These are phyloP conservation scores for Solea senegalensis DNA, from an alignment of 2,113 vertebrate species.

Conservation along the genomic window DNA sequence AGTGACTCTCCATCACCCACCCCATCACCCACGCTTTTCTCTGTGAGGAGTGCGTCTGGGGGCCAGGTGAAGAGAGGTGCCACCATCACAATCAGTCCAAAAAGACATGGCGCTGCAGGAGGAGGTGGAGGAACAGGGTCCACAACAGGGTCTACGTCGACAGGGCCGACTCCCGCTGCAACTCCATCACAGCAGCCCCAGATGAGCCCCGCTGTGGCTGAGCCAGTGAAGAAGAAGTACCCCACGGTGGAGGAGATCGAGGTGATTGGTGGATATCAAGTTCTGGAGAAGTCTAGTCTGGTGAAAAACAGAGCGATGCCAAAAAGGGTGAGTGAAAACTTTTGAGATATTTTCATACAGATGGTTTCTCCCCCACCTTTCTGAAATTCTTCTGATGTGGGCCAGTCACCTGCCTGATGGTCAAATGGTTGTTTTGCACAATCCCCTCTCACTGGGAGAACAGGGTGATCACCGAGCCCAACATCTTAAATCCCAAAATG, in stretches of 20 bases:
- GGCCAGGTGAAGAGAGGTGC: conserved; percentile 84
- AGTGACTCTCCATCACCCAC: conserved; percentile 55
- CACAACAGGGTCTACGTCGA: not conserved
- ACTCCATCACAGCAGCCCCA: conserved; percentile 24
- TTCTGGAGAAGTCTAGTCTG: conserved; percentile 87
- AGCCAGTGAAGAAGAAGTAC: conserved; percentile 84
- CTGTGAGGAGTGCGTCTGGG: conserved; percentile 78
- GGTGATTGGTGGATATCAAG: conserved; percentile 91
- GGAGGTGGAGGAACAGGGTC: conserved; percentile 7
- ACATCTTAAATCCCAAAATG: conserved; percentile 65
- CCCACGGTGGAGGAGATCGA: conserved; percentile 89
- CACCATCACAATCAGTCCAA: conserved; percentile 89
- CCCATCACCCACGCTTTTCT: conserved; percentile 64
- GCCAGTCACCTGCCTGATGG: conserved; percentile 24
- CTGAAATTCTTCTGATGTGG: not conserved
- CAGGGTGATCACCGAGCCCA: conserved; percentile 66
- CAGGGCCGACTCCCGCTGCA: conserved; percentile 1
- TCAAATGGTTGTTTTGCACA: conserved; percentile 18
- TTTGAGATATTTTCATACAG: not conserved
- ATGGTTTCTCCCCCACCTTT: not conserved
- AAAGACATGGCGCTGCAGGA: conserved; percentile 45
- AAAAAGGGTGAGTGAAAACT: conserved; percentile 83
- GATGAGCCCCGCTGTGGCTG: conserved; percentile 7
- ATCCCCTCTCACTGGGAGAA: conserved; percentile 65
- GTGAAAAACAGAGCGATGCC: conserved; percentile 79